Base-by-base conservation (phyloP, 1,140 invertebrate species). In the Drosophila micromelanica region DNA sequence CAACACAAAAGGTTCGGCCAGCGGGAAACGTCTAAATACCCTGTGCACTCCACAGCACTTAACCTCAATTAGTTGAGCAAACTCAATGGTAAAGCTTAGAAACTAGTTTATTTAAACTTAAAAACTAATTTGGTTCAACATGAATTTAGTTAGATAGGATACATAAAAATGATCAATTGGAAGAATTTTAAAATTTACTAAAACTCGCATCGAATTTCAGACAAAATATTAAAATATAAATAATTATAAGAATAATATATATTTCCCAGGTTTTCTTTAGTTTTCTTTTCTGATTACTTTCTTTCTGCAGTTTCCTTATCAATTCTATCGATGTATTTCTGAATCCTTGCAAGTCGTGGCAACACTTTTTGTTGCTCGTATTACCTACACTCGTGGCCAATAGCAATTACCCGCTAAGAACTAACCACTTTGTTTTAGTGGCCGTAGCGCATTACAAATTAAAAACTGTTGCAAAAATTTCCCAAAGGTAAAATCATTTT, bases 401-500 rank as follows among this genome's bases (percentile, higher is more conserved):
- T 54, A 40, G 55, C 70, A 68, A 73, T 73, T 73, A 73, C 40
- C 63, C 42, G 7, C 38, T 37, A 45, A 48, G 63, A 87, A 85
- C 82, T 86, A 75, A 81, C 65, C 81, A 84, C 77, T 77, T 80
- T 78, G 57, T 63, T 86, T 74, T 81, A 68, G 62, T 86, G 70
- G 70, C 65, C 69, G 75, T 70, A 70, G 67, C 63, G 82, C 68
- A 81, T 87, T 82, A 80, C 82, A 87, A 87, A 87, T 87, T 87
- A 87, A 87, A 87, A 87, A 87, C 82, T 87, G 82, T 87, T 79
- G 77, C 82, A 82, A 89, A 86, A 79, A 87, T 87, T 87, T 87
- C 82, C 82, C 82, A 64, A 87, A 87, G 82, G 82, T 87, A 73
- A 89, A 87, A 89, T 87, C 73, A 87, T 73, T 89, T 87, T 87